Evolutionary conservation across 1,140 invertebrate genomes (phyloP), one percentile per base, ranked within the genome.

Genomic region (Contarinia nasturtii): DNA sequence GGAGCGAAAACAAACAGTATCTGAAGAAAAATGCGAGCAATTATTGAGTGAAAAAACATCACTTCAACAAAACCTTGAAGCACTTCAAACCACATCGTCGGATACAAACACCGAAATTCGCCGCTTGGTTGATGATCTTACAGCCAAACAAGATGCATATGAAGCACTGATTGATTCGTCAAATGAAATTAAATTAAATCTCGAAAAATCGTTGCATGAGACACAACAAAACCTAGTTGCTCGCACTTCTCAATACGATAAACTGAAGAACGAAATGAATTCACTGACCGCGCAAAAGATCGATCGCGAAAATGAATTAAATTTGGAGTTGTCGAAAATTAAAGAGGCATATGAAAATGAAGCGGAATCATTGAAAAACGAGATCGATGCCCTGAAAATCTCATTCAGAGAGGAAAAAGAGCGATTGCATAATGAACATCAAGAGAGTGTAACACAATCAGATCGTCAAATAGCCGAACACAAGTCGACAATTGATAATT

Each of bases 21-120:
- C 42, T 57, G 14, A 53, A 54, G 40, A 53, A 12, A 58, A 58
- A 22, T 51, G 41, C 22, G 52, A 57, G 33, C 41, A 53, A 14
- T 11, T 60, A 21, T 14, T 45, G 0, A 47, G 51, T 8, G 57
- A 60, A 46, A 55, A 56, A 18, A 49, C 53, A 44, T 47, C 47
- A 20, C 44, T 60, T 0, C 56, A 60, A 21, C 49, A 53, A 18
- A 58, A 62, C 18, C 44, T 62, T 7, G 48, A 33, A 19, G 40
- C 44, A 5, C 46, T 2, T 46, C 12, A 44, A 52, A 2, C 22
- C 37, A 1, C 49, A 48, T 49, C 50, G 7, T 47, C 47, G 3
- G 56, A 56, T 3, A 47, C 59, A 0, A 57, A 54, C 47, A 37
- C 42, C 2, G 59, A 59, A 37, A 33, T 56, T 1, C 36, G 48